A percentile compares a stretch with the other conserved stretches of the same genome.
Conservation (phyloP, 2,888 invertebrate genomes). For the Hypercompe scribonia region DNA sequence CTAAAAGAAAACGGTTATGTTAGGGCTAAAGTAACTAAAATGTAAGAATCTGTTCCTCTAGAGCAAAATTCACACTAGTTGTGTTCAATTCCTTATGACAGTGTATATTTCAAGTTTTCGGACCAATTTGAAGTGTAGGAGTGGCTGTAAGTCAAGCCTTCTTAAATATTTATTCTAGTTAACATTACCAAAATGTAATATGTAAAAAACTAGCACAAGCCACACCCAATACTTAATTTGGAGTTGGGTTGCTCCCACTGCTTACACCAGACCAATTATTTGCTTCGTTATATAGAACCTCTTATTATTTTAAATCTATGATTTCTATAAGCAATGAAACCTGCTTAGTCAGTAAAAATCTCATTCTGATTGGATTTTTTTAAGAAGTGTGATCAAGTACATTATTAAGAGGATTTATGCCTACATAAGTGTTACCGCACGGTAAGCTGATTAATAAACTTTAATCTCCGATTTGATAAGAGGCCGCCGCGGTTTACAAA, state of each 20-base stretch:
- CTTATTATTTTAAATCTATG: neutral
- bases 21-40: no score
- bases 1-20: no score
- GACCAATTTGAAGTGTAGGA: neutral
- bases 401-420: conserved; percentile 16
- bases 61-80: no score
- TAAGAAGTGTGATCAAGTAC: conserved; percentile 1
- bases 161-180: neutral
- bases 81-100: no score
- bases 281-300: neutral
- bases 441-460: conserved; percentile 12
- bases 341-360: neutral
- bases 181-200: neutral
- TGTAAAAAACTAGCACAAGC: neutral
- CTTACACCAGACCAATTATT: conserved; percentile 7
- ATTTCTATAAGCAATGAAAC: neutral
- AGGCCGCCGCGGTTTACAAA: conserved; percentile 14
- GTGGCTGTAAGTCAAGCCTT: neutral
- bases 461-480: conserved; percentile 13
- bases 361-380: neutral
- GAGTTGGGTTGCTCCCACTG: neutral
- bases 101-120: no score
- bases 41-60: no score
- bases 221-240: neutral
- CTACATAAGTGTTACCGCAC: conserved; percentile 3